Evolutionary conservation across 2,113 vertebrate genomes (phyloP), one percentile per base, ranked within the genome.

Genomic region (Dascyllus trimaculatus): DNA sequence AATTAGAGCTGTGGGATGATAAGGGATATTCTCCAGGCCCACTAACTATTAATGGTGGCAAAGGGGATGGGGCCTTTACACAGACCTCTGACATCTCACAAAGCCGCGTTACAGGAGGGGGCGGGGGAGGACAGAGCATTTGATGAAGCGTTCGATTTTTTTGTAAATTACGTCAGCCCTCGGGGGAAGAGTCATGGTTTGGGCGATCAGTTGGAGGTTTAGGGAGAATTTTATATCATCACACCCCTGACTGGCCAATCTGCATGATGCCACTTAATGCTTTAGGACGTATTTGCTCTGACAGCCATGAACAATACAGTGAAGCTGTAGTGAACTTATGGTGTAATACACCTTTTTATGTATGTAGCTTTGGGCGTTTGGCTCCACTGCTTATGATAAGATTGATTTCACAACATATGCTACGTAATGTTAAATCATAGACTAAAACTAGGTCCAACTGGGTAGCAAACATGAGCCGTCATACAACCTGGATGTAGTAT

Each of bases 1-100:
- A 88, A 91, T 91, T 90, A 92, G 82, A 90, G 90, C 88, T 84
- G 56, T 69, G 85, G 85, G 88, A 85, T 83, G 85, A 92, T 89
- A 75, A 75, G 80, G 77, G 80, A 88, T 82, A 84, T 86, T 89
- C 85, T 82, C 63, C 74, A 59, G 80, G 24, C 78, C 69, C 59
- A 80, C 70, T 77, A 56, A 81, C 69, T 72, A 87, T 86, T 82
- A 86, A 81, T 83, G 68, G 79, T 82, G 85, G 85, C 84, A 81
- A 78, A 81, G 65, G 83, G 81, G 86, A 75, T 60, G 21, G 58
- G 59, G 64, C 77, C 83, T 88, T 85, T 84, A 87, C 82, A 90
- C 71, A 78, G 82, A 87, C 85, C 86, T 84, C 58, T 80, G 80
- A 90, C 86, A 86, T 80, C 62, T 85, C 68, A 69, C 78, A 83